A percentile compares a stretch with the other conserved stretches of the same genome.
phyloP scores from a whole-genome alignment of 2,113 vertebrate genomes.

The Willisornis vidua region DNA sequence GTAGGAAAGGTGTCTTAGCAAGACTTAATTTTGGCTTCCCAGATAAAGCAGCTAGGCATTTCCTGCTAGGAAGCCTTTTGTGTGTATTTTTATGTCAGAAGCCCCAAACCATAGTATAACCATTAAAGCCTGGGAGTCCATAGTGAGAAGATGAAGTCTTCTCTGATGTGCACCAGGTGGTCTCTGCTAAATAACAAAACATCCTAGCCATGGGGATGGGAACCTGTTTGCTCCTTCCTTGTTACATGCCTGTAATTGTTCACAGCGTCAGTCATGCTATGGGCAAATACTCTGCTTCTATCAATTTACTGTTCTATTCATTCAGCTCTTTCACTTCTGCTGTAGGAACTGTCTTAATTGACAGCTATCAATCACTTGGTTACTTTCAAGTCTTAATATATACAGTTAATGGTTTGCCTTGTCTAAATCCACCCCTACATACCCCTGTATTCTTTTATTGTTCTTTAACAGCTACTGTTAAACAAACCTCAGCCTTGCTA shows the following conservation, averaged over 20 bases:
- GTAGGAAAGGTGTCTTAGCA: not conserved
- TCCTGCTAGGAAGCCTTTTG: not conserved
- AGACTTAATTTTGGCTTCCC: not conserved
- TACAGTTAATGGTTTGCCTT: not conserved
- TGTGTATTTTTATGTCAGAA: not conserved
- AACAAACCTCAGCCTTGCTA: not conserved
- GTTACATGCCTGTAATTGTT: not conserved
- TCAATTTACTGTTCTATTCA: not conserved
- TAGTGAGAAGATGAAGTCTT: not conserved
- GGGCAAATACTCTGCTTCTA: not conserved
- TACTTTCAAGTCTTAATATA: not conserved
- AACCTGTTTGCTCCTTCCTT: not conserved
- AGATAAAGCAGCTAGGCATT: not conserved
- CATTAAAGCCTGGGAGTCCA: not conserved
- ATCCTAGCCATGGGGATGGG: not conserved
- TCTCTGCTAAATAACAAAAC: not conserved
- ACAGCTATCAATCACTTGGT: not conserved
- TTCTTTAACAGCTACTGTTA: not conserved
- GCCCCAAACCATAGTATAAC: not conserved
- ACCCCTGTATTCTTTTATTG: not conserved
- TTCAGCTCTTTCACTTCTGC: not conserved
- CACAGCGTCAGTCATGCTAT: not conserved
- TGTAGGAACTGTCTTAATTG: not conserved
- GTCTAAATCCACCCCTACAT: not conserved
- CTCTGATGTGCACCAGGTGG: not conserved